A percentile compares a stretch with the other conserved stretches of the same genome.
These are phyloP conservation scores for Gastrophryne carolinensis DNA, from an alignment of 2,797 vertebrate species.

Conservation along the genomic window DNA sequence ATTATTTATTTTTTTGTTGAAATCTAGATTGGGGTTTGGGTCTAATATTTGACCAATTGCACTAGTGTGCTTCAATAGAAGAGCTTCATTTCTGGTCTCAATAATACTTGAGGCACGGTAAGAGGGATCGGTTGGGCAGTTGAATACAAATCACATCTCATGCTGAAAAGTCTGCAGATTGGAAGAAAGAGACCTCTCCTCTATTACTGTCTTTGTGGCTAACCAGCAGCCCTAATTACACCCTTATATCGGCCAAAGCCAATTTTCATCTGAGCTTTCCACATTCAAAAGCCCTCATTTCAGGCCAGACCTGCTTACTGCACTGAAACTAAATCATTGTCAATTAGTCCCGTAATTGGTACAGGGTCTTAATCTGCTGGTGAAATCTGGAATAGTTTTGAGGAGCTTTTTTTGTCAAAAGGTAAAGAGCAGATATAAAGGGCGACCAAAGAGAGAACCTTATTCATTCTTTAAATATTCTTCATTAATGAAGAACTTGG, in stretches of 20 bases:
- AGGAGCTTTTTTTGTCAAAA: background rate
- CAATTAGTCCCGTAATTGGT: background rate
- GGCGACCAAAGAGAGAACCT: too few relatives aligned
- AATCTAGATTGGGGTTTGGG: background rate
- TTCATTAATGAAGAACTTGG: too few relatives aligned
- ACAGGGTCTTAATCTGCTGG: background rate
- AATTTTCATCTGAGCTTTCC: background rate
- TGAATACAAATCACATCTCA: background rate
- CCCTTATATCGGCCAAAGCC: conserved; percentile 1
- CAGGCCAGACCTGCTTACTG: conserved; percentile 1
- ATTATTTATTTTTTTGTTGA: background rate
- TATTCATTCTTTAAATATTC: too few relatives aligned
- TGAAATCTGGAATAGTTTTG: background rate
- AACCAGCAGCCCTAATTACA: conserved; percentile 21
- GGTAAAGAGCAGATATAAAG: background rate
- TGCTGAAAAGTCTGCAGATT: conserved; percentile 7
- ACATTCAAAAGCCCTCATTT: background rate
- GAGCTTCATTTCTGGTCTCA: background rate
- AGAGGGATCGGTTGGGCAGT: background rate
- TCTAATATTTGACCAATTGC: background rate
- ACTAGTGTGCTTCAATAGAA: background rate
- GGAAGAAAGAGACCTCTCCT: background rate
- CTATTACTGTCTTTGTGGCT: conserved; percentile 15
- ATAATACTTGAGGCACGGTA: background rate
- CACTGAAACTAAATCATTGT: conserved; percentile 7